A percentile compares a stretch with the other conserved stretches of the same genome.
phyloP scores from a whole-genome alignment of 37 sponge, comb jelly and placozoan genomes.

The Dysidea cf. avara region DNA sequence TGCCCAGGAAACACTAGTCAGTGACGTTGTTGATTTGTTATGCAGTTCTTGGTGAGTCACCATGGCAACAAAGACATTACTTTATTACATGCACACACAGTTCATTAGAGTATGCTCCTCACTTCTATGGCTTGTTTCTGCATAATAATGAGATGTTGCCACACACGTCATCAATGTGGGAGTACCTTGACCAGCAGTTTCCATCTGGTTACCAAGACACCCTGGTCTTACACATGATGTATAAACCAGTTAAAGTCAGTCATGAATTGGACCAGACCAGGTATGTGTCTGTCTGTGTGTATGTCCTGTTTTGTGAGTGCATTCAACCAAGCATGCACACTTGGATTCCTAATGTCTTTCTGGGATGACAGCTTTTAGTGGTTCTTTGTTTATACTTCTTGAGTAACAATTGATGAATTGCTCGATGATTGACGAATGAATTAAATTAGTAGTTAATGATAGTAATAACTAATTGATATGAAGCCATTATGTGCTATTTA shows the following conservation, averaged over 20 bases:
- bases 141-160: conserved; percentile 74
- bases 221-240: conserved; percentile 78
- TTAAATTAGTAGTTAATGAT: too few relatives aligned
- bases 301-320: too few relatives aligned
- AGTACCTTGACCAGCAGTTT: conserved; percentile 65
- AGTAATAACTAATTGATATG: too few relatives aligned
- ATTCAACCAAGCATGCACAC: too few relatives aligned
- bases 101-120: conserved; percentile 84
- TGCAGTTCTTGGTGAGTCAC: conserved; percentile 63
- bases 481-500: too few relatives aligned
- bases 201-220: conserved; percentile 84
- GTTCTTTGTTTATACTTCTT: too few relatives aligned
- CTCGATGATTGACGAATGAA: too few relatives aligned
- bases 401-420: too few relatives aligned
- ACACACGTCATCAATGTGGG: conserved; percentile 64
- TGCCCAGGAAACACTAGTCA: conserved; percentile 62
- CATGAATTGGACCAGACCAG: conserved; percentile 49
- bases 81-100: conserved; percentile 45
- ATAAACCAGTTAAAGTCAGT: conserved; percentile 55
- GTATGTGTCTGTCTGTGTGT: too few relatives aligned
- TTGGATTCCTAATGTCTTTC: too few relatives aligned
- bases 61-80: too few relatives aligned
- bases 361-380: too few relatives aligned
- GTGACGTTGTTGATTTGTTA: conserved; percentile 62
- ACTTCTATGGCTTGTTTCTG: conserved; percentile 85